phyloP scores from a whole-genome alignment of 2,797 vertebrate species.

The Pempheris klunzingeri region DNA sequence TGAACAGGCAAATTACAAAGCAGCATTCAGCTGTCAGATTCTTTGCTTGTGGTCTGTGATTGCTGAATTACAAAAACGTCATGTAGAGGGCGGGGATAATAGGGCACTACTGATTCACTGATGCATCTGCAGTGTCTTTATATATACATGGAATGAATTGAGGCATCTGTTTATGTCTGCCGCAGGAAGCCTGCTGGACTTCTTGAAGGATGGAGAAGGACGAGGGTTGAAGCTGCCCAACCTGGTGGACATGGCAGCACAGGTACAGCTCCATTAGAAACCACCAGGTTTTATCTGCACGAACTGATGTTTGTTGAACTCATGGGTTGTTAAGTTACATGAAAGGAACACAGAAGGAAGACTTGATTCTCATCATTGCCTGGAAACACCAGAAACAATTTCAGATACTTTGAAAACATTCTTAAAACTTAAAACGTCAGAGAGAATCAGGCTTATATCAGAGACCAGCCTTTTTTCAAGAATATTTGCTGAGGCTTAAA shows the following conservation, averaged over 20 bases:
- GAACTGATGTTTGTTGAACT: too few species aligned
- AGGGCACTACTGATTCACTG: constrained; percentile 6
- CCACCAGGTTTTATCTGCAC: background rate
- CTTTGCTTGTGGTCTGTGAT: constrained; percentile 4
- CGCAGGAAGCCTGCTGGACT: constrained; percentile 95
- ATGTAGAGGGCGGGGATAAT: background rate
- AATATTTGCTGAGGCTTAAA: background rate
- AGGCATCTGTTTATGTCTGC: constrained; percentile 37
- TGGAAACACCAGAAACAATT: background rate
- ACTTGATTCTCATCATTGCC: background rate
- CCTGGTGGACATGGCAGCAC: constrained; percentile 97
- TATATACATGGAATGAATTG: background rate
- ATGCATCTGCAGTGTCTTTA: background rate
- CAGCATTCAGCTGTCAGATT: constrained; percentile 8
- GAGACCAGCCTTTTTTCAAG: background rate
- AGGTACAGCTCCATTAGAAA: constrained; percentile 81
- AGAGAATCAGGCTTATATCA: background rate
- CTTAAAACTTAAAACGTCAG: background rate
- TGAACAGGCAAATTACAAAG: constrained; percentile 3
- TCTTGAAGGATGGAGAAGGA: constrained; percentile 97
- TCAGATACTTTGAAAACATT: background rate
- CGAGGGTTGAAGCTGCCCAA: constrained; percentile 95
- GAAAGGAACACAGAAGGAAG: too few species aligned
- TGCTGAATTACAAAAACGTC: background rate
- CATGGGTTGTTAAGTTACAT: background rate